Percentiles rank a stretch among this genome's conserved stretches.
These are phyloP conservation scores for Squalus acanthias DNA, from an alignment of 2,797 vertebrate genomes.

Conservation along the genomic window DNA sequence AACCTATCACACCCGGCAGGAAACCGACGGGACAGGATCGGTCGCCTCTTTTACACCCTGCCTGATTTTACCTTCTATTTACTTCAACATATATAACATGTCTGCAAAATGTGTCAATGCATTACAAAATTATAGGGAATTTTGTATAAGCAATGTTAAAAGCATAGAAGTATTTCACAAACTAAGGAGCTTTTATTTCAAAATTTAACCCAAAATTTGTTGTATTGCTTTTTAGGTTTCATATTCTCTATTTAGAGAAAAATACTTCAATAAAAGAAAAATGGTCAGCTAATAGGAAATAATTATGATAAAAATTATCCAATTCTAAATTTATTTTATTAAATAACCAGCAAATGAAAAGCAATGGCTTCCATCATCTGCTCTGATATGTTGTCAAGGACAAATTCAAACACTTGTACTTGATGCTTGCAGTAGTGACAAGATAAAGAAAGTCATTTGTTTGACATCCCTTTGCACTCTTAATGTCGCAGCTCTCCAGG, in stretches of 20 bases:
- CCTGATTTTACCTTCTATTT: not conserved
- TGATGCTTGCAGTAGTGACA: conserved; percentile 21
- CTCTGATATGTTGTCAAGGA: not conserved
- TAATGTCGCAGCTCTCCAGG: conserved; percentile 37
- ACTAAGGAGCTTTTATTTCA: not conserved
- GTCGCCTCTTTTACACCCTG: not conserved
- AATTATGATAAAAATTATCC: not conserved
- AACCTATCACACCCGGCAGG: not conserved
- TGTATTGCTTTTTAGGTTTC: not conserved
- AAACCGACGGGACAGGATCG: not conserved
- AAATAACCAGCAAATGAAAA: conserved; percentile 19
- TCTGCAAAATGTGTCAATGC: not conserved
- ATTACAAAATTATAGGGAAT: not conserved
- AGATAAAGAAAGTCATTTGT: conserved; percentile 35
- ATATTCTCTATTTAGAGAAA: not conserved
- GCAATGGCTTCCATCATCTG: conserved; percentile 6
- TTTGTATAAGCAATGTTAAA: not conserved
- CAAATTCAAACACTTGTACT: conserved; percentile 29
- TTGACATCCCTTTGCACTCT: conserved; percentile 33
- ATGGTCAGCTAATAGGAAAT: not conserved
- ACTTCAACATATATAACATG: not conserved
- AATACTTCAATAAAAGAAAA: not conserved
- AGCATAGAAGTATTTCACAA: not conserved
- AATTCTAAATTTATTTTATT: not conserved
- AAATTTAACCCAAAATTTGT: not conserved